A percentile compares a stretch with the other conserved stretches of the same genome.
Evolutionary conservation across 30 jellyfish, hydroid and myxozoan genomes (phyloP).

Genomic region (Clytia hemisphaerica): DNA sequence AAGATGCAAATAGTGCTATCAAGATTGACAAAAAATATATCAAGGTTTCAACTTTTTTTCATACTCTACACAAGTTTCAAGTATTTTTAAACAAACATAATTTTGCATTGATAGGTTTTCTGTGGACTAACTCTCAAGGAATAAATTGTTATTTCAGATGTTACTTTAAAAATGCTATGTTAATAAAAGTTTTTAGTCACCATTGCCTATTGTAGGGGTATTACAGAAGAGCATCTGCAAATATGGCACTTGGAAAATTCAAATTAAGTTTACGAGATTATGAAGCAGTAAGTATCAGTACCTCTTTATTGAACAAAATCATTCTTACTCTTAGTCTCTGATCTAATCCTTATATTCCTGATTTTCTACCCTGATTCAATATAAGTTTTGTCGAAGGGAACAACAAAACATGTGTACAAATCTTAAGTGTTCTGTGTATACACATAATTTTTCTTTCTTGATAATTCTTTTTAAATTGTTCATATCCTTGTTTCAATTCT

Average conservation of each 20-base stretch:
- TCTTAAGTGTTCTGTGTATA: no score
- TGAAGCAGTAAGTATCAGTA: constrained; percentile 66
- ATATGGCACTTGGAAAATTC: constrained; percentile 93
- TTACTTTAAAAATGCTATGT: not conserved
- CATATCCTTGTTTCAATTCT: not conserved
- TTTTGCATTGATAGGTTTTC: not conserved
- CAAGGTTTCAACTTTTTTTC: constrained; percentile 42
- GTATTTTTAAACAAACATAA: not conserved
- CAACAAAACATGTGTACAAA: no score
- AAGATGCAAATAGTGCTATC: constrained; percentile 71
- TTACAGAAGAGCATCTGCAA: constrained; percentile 86
- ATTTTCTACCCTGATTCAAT: no score
- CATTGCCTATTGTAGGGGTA: constrained; percentile 53
- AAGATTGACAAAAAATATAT: constrained; percentile 73
- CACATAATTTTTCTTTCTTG: no score
- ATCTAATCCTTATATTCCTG: not conserved
- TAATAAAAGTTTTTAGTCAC: not conserved
- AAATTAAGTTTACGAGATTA: constrained; percentile 76
- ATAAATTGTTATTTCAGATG: not conserved
- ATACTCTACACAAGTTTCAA: not conserved
- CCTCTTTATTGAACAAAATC: not conserved
- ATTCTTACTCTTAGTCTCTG: not conserved
- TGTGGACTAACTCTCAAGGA: not conserved
- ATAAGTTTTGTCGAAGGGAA: no score
- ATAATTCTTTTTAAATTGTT: not conserved